Conservation (phyloP, 2,888 invertebrate species). For the Sceliomorpha sp. region DNA sequence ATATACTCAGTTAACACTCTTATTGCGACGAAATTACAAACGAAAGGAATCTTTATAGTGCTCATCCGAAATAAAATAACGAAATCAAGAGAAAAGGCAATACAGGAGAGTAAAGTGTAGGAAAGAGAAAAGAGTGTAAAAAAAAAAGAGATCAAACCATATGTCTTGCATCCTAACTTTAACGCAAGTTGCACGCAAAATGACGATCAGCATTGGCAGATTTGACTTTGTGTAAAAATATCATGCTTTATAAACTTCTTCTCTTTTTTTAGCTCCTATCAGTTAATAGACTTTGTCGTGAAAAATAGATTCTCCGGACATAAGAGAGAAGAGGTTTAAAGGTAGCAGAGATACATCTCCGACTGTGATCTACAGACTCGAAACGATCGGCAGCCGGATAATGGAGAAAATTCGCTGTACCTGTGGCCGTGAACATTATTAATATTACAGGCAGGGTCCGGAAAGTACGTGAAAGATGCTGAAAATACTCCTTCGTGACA, state of each 20-base stretch:
- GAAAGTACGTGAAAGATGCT: no score
- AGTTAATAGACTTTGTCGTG: conserved; percentile 54
- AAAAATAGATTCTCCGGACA: conserved; percentile 65
- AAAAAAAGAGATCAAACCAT: conserved; percentile 44
- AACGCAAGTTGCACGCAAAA: conserved; percentile 57
- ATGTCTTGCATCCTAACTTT: conserved; percentile 14
- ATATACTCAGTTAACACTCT: conserved; percentile 40
- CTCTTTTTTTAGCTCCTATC: conserved; percentile 52
- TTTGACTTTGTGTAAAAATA: conserved; percentile 75
- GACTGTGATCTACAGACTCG: no score
- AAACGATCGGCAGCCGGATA: no score
- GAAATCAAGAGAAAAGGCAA: conserved; percentile 25
- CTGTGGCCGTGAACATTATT: no score
- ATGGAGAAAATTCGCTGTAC: no score
- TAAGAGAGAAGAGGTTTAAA: conserved; percentile 40
- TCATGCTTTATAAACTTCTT: conserved; percentile 66
- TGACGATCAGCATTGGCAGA: conserved; percentile 56
- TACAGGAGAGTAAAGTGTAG: conserved; percentile 55
- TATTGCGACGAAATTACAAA: conserved; percentile 27
- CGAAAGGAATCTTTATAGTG: conserved; percentile 21
- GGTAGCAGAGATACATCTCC: no score
- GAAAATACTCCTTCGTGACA: no score
- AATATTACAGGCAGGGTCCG: no score
- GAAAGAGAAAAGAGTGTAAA: conserved; percentile 41
- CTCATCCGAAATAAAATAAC: conserved; percentile 5